Base-by-base conservation (phyloP, 2,888 invertebrate species). In the Drepana falcataria region DNA sequence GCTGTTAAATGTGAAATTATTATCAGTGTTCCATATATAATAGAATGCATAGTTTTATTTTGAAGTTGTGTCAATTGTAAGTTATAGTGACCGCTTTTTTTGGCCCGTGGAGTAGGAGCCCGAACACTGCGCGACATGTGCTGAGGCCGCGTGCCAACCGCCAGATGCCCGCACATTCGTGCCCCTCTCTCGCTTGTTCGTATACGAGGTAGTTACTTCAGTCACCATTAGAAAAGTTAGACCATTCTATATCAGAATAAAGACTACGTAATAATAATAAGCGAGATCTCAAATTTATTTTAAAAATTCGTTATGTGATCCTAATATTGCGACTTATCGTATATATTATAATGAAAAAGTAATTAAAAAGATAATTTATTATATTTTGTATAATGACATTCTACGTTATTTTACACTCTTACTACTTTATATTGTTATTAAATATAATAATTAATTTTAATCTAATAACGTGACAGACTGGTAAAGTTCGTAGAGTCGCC, bases 281-380 rank as follows among this genome's bases (percentile, higher is more conserved):
- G 91, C 89, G 88, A 90, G 91, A 90, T 91, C 91, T 91, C 91
- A 91, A 90, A 89, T 90, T 90, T 89, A 87, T 87, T 88, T 90
- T 83, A 87, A 86, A 83, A 84, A 85, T 83, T 85, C 82, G 77
- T 88, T 87, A 83, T 86, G 83, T 90, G 79, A 89, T 88, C 85
- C 87, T 87, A 85, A 85, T 86, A 86, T 81, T 86, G 85, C 87
- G 83, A 87, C 77, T 83, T 87, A 84, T 84, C 81, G 80, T 88
- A 87, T 86, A 76, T 84, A 83, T 87, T 44, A 44, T 44, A 44
- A 44, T 44, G 44, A 81, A 80, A 83, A 85, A 81, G 76, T 82
- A 83, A 81, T 77, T 77, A 79, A 83, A 87, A 88, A 88, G 87
- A 87, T 90, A 79, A 88, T 89, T 90, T 88, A 90, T 90, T 87